Evolutionary conservation across 53 echinoderm and acorn worm genomes (phyloP), one percentile per base, ranked within the genome.

Genomic region (Paelopatides confundens): DNA sequence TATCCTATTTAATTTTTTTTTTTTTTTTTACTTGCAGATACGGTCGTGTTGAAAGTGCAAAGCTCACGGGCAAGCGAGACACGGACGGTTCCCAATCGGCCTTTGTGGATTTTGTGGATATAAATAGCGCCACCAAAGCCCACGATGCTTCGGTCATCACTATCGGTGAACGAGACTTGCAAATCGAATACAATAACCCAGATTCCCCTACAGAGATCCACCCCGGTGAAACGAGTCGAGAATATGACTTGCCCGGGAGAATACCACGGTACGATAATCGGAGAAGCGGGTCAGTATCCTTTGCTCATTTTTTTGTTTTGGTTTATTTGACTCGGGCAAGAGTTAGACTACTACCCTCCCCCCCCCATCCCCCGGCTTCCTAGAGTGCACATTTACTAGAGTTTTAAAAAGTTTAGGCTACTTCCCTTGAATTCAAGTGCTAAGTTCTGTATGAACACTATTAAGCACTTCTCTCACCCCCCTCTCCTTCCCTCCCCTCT

Each of bases 61-160:
- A 99, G 82, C 83, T 99, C 53, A 96, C 95, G 50, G 93, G 96
- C 12, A 99, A 98, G 88, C 90, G 99, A 77, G 95, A 94, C 77
- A 89, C 89, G 66, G 99, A 99, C 87, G 99, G 99, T 67, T 88
- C 93, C 68, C 94, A 89, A 85, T 94, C 99, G 24, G 99, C 99
- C 50, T 99, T 94, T 87, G 99, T 99, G 85, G 99, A 99, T 94
- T 99, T 99, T 93, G 95, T 99, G 94, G 99, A 99, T 96, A 99
- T 99, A 93, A 96, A 96, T 63, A 95, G 95, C 87, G 99, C 99
- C 83, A 99, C 96, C 87, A 99, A 96, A 82, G 99, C 99, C 35
- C 99, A 99, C 69, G 99, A 96, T 81, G 91, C 99, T 48, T 83
- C 84, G 37, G 87, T 96, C 69, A 99, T 92, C 74, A 96, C 96